phyloP scores from a whole-genome alignment of 2,888 invertebrate species.

The Callosobruchus maculatus region DNA sequence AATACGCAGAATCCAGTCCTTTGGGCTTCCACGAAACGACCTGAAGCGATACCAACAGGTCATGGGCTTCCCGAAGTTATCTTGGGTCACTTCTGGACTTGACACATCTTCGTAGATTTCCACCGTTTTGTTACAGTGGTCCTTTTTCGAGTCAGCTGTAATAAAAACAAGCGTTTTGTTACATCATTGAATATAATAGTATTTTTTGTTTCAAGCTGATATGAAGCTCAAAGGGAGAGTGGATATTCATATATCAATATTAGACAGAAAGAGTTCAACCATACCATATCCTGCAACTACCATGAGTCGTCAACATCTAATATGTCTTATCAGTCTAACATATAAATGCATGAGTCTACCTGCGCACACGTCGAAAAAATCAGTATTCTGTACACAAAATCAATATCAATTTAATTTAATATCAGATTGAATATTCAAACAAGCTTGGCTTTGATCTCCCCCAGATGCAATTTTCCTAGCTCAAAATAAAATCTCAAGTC shows the following conservation, averaged over 20 bases:
- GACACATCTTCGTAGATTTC: conserved; percentile 90
- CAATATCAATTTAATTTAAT: conserved; percentile 9
- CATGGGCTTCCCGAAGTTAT: conserved; percentile 79
- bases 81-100: conserved; percentile 78
- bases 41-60: conserved; percentile 90
- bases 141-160: conserved; percentile 66
- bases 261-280: no score
- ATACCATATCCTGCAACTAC: not conserved
- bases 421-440: conserved; percentile 6
- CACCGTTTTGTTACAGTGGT: conserved; percentile 91
- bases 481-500: conserved; percentile 1
- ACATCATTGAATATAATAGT: no score
- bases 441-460: conserved; percentile 6
- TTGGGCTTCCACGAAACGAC: conserved; percentile 80
- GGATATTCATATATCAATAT: no score
- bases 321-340: no score
- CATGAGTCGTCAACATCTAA: not conserved
- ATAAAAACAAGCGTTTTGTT: conserved; percentile 6
- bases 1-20: conserved; percentile 86
- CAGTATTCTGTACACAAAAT: not conserved
- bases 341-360: not conserved
- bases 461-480: conserved; percentile 6
- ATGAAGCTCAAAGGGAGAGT: no score
- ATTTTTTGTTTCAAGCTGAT: no score
- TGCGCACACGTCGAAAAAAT: not conserved